Conservation (phyloP, 92 coral and sea anemone species). For the Phenganax marumi region DNA sequence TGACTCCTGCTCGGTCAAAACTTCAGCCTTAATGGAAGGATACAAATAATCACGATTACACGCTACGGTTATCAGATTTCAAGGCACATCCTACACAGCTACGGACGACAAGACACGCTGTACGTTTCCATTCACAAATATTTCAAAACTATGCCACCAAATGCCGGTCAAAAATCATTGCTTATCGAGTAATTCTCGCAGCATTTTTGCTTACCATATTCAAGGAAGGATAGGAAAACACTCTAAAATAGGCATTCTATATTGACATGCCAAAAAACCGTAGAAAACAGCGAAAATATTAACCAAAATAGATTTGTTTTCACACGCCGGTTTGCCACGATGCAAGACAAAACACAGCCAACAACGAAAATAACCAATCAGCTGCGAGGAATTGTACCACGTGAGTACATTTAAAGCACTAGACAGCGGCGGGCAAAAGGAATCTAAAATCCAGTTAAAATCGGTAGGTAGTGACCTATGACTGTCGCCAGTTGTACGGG, state of each 20-base stretch:
- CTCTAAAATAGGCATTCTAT: neutral
- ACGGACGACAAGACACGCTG: constrained; percentile 17
- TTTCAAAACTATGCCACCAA: neutral
- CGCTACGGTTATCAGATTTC: constrained; percentile 44
- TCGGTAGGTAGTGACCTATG: neutral
- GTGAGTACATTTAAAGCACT: constrained; percentile 36
- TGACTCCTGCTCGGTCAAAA: constrained; percentile 98
- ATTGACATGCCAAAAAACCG: neutral
- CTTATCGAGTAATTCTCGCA: neutral
- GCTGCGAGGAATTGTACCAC: constrained; percentile 1
- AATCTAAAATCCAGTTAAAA: too few species aligned
- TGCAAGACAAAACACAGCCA: constrained; percentile 41
- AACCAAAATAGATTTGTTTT: neutral
- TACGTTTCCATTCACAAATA: neutral
- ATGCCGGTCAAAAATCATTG: neutral
- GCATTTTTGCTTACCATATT: constrained; percentile 28
- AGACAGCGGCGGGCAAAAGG: constrained; percentile 23
- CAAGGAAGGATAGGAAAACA: constrained; percentile 3
- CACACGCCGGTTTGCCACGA: constrained; percentile 40
- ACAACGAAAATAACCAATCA: constrained; percentile 22
- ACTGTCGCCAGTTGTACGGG: neutral
- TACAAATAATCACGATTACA: neutral
- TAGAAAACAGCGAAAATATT: constrained; percentile 7
- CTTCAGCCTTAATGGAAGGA: constrained; percentile 73
- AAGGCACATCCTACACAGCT: constrained; percentile 16